Base-by-base conservation (phyloP, 2,113 vertebrate genomes). In the Anolis carolinensis region DNA sequence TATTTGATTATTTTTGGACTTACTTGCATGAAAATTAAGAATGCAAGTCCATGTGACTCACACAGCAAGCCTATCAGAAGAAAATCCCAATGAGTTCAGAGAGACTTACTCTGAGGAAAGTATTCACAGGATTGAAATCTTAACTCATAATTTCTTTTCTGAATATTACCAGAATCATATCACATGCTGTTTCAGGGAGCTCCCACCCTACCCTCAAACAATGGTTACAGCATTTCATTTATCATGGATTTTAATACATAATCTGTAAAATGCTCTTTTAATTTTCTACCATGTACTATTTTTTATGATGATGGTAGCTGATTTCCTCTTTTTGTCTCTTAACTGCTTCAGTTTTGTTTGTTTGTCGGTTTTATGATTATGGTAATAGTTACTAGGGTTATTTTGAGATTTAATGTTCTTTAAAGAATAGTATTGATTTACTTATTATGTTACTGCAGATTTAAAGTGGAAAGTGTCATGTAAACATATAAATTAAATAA, bases 91-190 rank as follows among this genome's bases (percentile, higher is more conserved):
- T 70, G 68, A 9, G 14, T 67, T 67, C 63, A 67, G 25, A 67
- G 3, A 67, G 63, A 9, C 63, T 67, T 67, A 67, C 63, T 25
- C 23, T 9, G 21, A 27, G 63, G 63, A 7, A 67, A 27, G 27
- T 27, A 67, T 68, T 8, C 30, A 27, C 65, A 59, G 14, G 65
- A 30, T 30, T 27, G 7, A 11, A 2, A 9, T 30, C 65, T 30
- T 68, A 36, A 0, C 0, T 63, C 0, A 0, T 32, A 20, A 63
- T 25, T 25, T 18, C 27, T 1, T 30, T 2, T 76, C 65, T 0
- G 0, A 14, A 32, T 34, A 36, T 30, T 0, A 0, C 5, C 25
- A 21, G 5, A 4, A 1, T 82, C 55, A 36, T 23, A 10, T 4
- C 3, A 30, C 55, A 18, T 44, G 39, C 23, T 16, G 50, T n/a